Percentiles rank a stretch among this genome's conserved stretches.
Evolutionary conservation across 2,797 vertebrate species (phyloP).

Genomic region (Platyrinchus mystaceus): DNA sequence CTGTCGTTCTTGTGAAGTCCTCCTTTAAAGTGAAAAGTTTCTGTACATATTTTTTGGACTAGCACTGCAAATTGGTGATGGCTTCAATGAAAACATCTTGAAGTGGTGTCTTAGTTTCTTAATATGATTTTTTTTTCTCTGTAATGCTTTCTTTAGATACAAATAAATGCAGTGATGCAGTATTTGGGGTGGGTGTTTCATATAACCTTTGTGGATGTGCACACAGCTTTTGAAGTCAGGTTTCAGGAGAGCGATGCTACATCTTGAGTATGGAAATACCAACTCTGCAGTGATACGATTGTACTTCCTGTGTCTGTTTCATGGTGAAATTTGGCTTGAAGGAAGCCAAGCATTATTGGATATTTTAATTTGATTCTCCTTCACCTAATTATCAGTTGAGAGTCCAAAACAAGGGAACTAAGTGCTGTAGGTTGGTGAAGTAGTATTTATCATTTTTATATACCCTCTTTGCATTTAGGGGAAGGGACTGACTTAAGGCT

Average conservation of each 20-base stretch:
- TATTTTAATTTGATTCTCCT: not conserved
- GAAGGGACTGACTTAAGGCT: not conserved
- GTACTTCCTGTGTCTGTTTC: not conserved
- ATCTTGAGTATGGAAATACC: not conserved
- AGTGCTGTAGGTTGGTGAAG: not conserved
- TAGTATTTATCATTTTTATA: not conserved
- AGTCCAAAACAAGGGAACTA: not conserved
- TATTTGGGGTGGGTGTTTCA: not conserved
- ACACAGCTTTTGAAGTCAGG: not conserved
- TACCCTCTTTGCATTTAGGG: not conserved
- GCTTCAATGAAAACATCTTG: not conserved
- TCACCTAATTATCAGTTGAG: not conserved
- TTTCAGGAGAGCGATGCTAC: not conserved
- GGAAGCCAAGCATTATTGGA: not conserved
- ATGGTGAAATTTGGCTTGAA: not conserved
- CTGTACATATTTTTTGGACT: not conserved
- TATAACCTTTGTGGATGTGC: not conserved
- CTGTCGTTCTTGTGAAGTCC: not conserved
- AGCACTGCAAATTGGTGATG: not conserved
- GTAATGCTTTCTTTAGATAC: not conserved
- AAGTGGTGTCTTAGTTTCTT: not conserved
- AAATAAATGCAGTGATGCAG: not conserved
- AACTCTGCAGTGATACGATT: not conserved
- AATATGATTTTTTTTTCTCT: not conserved
- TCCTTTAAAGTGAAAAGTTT: not conserved